Evolutionary conservation across 2,888 invertebrate genomes (phyloP), one percentile per base, ranked within the genome.

Genomic region (Oscheius myriophilus): DNA sequence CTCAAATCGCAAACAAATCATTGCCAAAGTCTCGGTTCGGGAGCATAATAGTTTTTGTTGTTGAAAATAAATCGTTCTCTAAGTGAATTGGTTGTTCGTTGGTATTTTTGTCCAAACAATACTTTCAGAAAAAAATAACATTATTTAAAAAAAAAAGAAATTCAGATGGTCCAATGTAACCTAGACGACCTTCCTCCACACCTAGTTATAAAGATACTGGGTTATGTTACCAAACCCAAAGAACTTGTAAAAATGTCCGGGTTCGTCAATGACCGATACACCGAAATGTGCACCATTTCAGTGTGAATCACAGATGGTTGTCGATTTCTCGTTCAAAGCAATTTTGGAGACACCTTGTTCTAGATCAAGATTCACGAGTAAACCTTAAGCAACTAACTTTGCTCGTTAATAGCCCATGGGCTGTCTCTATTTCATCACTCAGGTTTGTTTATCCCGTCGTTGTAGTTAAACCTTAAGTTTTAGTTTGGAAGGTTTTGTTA

Each of bases 401-500:
- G 9, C 49, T 61, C 12, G 26, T 61, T 23, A 61, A 26, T 7
- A 61, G 61, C 26, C 61, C 61, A 21, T 61, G 26, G 26, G 14
- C 61, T 3, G n/a, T 7, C 1, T 25, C 14, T 3, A 39, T 61
- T 3, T 14, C 16, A 25, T n/a, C 46, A 33, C 49, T 61, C 2
- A 45, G 61, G 61, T 54, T 26, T 46, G 49, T n/a, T n/a, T n/a
- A n/a, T n/a, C n/a, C n/a, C n/a, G n/a, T n/a, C n/a, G n/a, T n/a
- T n/a, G n/a, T n/a, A n/a, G n/a, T n/a, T n/a, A n/a, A n/a, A n/a
- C n/a, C 12, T 14, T 21, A 21, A n/a, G 7, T 25, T 61, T 49
- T 21, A 61, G 61, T 33, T 33, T 61, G 26, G 61, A 61, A 25
- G 61, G 61, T 11, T 61, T 33, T 25, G 46, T 61, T 2, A 46